A percentile compares a stretch with the other conserved stretches of the same genome.
Evolutionary conservation across 1,140 invertebrate genomes (phyloP).

Genomic region (Rhyzopertha dominica): DNA sequence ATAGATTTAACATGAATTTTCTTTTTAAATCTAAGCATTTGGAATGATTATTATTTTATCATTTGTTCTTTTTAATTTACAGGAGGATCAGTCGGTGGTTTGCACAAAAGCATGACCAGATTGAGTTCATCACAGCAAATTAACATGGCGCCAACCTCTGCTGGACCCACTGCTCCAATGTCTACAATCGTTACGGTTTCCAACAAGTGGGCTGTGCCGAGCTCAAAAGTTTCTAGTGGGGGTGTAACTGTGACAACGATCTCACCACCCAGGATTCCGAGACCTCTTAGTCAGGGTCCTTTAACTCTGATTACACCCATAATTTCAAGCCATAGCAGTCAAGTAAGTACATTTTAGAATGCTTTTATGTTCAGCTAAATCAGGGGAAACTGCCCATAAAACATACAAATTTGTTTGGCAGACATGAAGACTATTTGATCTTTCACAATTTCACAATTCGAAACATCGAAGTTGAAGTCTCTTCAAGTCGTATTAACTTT

Average conservation of each 20-base stretch:
- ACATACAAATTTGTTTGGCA: no score
- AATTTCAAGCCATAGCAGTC: slow-evolving; percentile 30
- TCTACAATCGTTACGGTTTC: slow-evolving; percentile 47
- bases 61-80: slow-evolving; percentile 10
- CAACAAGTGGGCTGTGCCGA: slow-evolving; percentile 49
- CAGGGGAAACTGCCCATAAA: no score
- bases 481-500: no score
- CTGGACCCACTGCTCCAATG: slow-evolving; percentile 38
- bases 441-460: no score
- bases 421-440: no score
- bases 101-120: slow-evolving; percentile 78
- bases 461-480: no score
- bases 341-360: no score
- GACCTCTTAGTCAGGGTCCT: slow-evolving; percentile 50
- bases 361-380: no score
- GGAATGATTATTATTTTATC: slow-evolving; percentile 14
- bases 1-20: not conserved
- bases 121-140: slow-evolving; percentile 69
- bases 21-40: slow-evolving; percentile 3
- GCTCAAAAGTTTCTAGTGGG: slow-evolving; percentile 50
- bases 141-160: slow-evolving; percentile 42
- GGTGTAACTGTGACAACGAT: slow-evolving; percentile 61
- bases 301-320: slow-evolving; percentile 42
- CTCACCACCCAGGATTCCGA: slow-evolving; percentile 48
- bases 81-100: slow-evolving; percentile 66